These are phyloP conservation scores for Cranoglanis bouderius DNA, from an alignment of 2,113 vertebrate genomes.

Conservation along the genomic window DNA sequence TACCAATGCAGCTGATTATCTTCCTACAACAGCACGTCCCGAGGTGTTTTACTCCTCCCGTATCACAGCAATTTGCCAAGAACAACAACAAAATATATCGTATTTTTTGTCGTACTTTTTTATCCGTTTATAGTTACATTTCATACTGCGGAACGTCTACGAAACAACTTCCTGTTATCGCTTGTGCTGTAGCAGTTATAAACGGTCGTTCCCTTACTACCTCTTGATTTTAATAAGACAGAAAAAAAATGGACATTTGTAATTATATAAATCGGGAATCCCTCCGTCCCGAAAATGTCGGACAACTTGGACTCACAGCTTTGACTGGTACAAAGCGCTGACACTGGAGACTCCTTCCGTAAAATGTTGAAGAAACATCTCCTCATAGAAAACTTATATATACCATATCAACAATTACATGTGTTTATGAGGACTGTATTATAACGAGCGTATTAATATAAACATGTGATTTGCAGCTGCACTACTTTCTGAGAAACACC, in stretches of 20 bases:
- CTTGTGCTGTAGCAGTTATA: background rate
- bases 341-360: background rate
- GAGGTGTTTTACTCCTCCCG: background rate
- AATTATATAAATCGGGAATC: too few relatives aligned
- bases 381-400: background rate
- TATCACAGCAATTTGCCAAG: background rate
- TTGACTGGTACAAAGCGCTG: background rate
- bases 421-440: background rate
- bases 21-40: too few relatives aligned
- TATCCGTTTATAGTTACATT: background rate
- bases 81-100: background rate
- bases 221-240: too few relatives aligned
- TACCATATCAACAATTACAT: background rate
- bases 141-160: background rate
- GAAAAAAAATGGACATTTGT: too few relatives aligned
- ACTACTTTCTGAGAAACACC: too few relatives aligned
- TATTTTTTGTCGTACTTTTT: background rate
- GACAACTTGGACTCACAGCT: background rate
- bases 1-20: too few relatives aligned
- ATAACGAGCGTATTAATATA: background rate
- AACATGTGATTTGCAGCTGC: too few relatives aligned
- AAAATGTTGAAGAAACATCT: background rate
- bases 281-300: too few relatives aligned
- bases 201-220: background rate
- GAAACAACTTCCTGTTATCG: background rate